These are phyloP conservation scores for Pygoscelis antarcticus DNA, from an alignment of 2,113 vertebrate genomes.

Conservation along the genomic window DNA sequence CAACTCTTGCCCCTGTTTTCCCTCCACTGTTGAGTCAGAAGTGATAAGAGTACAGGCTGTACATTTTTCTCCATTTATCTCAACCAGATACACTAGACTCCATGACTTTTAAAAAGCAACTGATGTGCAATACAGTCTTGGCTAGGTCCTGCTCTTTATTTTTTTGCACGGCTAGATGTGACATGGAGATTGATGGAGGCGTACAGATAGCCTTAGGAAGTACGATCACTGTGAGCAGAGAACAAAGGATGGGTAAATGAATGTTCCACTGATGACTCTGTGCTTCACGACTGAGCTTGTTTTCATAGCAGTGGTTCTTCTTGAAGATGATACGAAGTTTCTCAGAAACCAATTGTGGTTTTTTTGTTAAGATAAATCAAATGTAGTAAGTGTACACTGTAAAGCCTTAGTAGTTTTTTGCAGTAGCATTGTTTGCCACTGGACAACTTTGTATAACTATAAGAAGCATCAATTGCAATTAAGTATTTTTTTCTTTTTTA, in stretches of 20 bases:
- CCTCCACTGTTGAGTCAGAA: not conserved
- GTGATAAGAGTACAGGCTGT: not conserved
- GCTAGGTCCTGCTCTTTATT: not conserved
- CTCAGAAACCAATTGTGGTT: not conserved
- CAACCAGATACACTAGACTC: not conserved
- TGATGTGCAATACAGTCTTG: not conserved
- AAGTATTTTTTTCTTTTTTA: not conserved
- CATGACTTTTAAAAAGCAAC: not conserved
- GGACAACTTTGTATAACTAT: not conserved
- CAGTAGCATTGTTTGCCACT: not conserved
- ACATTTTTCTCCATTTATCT: not conserved
- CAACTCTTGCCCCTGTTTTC: not conserved
- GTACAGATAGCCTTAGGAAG: not conserved
- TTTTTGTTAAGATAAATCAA: not conserved
- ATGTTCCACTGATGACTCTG: not conserved
- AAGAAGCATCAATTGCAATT: not conserved
- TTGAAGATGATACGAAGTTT: not conserved
- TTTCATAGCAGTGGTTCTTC: not conserved
- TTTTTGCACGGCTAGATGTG: not conserved
- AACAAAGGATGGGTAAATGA: not conserved
- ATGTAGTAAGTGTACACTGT: not conserved
- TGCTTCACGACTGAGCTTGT: not conserved
- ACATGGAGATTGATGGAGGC: not conserved
- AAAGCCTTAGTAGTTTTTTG: not conserved
- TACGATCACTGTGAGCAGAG: rapidly evolving